These are phyloP conservation scores for Lasioglossum pauxillum DNA, from an alignment of 2,888 invertebrate species.

Conservation along the genomic window DNA sequence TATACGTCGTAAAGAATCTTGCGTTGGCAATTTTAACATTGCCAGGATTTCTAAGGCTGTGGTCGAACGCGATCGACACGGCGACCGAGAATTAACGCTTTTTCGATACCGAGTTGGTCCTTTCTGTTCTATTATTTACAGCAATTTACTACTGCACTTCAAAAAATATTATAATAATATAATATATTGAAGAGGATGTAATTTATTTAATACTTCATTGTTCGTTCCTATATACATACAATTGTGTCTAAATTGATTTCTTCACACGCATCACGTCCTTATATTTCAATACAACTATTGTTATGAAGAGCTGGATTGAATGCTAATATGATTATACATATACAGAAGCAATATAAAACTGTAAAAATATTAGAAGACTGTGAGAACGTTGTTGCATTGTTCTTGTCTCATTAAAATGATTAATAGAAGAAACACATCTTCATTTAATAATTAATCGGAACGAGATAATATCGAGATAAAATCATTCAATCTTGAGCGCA, in stretches of 20 bases:
- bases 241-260: slow-evolving; percentile 1
- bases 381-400: slow-evolving; percentile 1
- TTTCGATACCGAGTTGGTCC: neutral
- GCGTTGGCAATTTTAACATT: neutral
- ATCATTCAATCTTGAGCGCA: neutral
- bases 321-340: neutral
- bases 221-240: neutral
- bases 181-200: neutral
- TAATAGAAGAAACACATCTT: neutral
- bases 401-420: neutral
- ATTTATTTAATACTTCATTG: neutral
- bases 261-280: neutral
- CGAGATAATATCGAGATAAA: neutral
- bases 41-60: neutral
- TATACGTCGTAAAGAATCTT: neutral
- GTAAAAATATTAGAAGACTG: neutral
- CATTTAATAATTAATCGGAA: neutral
- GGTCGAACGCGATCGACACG: neutral
- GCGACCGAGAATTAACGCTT: neutral
- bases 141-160: neutral
- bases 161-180: neutral
- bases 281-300: neutral
- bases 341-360: neutral
- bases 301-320: neutral
- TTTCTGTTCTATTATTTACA: neutral